Evolutionary conservation across 2,113 vertebrate genomes (phyloP).

Genomic region (Gobius niger): DNA sequence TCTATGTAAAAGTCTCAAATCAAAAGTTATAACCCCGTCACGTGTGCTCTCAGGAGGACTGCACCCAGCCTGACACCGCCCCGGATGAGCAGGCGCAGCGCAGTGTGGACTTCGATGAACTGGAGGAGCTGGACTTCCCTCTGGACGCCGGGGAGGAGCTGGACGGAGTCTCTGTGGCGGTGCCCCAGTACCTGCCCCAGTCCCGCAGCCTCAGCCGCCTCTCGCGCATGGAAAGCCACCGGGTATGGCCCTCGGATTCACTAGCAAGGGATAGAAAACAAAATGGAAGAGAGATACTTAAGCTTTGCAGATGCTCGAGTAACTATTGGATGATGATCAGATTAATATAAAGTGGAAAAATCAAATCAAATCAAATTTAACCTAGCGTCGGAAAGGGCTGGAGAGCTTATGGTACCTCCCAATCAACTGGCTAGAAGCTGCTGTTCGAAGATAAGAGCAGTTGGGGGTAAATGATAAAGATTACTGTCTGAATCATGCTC

Average conservation of each 20-base stretch:
- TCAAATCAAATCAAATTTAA: too few species aligned
- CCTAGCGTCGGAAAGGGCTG: too few species aligned
- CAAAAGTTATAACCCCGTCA: neutral
- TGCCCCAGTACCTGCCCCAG: slow-evolving; percentile 58
- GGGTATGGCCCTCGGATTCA: neutral
- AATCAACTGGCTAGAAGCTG: too few species aligned
- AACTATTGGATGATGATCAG: too few species aligned
- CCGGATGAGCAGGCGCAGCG: slow-evolving; percentile 77
- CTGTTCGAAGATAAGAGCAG: too few species aligned
- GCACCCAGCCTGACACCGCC: slow-evolving; percentile 64
- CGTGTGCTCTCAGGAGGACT: slow-evolving; percentile 65
- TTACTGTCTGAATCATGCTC: neutral
- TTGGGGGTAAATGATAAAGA: too few species aligned
- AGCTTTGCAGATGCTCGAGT: too few species aligned
- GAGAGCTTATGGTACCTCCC: too few species aligned
- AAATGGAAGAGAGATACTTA: neutral
- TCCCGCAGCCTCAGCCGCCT: slow-evolving; percentile 65
- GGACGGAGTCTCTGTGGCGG: slow-evolving; percentile 47
- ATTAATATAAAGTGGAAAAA: too few species aligned
- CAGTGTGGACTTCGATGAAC: slow-evolving; percentile 80
- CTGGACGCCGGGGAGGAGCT: slow-evolving; percentile 70
- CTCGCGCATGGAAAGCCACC: slow-evolving; percentile 64
- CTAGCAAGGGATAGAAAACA: neutral
- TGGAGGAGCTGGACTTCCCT: slow-evolving; percentile 78
- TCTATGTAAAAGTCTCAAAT: neutral